A percentile compares a stretch with the other conserved stretches of the same genome.
Evolutionary conservation across 2,888 invertebrate genomes (phyloP).

Genomic region (Harmothoe impar): DNA sequence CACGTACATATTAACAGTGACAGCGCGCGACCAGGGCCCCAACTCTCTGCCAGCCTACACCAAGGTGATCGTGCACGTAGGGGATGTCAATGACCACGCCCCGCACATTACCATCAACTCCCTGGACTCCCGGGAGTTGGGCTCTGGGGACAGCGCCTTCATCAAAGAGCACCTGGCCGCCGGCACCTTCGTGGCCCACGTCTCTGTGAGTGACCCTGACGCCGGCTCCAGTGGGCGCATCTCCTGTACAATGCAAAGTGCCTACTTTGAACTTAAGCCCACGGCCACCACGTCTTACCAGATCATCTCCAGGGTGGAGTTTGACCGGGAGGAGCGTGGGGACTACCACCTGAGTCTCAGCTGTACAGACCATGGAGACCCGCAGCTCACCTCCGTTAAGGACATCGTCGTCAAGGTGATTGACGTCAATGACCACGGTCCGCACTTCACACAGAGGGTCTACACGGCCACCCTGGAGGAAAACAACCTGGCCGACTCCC

Average conservation of each 20-base stretch:
- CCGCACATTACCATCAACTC: slow-evolving; percentile 52
- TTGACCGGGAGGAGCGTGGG: slow-evolving; percentile 62
- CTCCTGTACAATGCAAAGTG: slow-evolving; percentile 41
- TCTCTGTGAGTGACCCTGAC: slow-evolving; percentile 63
- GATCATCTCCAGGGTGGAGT: slow-evolving; percentile 64
- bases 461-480: slow-evolving; percentile 57
- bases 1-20: slow-evolving; percentile 37
- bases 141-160: slow-evolving; percentile 58
- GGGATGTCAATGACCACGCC: slow-evolving; percentile 56
- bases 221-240: slow-evolving; percentile 85
- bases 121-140: slow-evolving; percentile 48
- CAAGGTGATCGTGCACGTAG: slow-evolving; percentile 51
- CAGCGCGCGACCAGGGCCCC: slow-evolving; percentile 46
- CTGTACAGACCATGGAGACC: slow-evolving; percentile 64
- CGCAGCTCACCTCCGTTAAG: slow-evolving; percentile 52
- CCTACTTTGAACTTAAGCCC: slow-evolving; percentile 63
- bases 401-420: slow-evolving; percentile 62
- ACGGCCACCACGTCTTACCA: slow-evolving; percentile 65
- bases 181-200: slow-evolving; percentile 63
- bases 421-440: slow-evolving; percentile 64
- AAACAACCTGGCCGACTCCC: slow-evolving; percentile 39
- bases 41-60: slow-evolving; percentile 47
- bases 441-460: slow-evolving; percentile 36
- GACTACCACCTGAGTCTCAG: slow-evolving; percentile 41
- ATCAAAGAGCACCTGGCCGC: slow-evolving; percentile 66